Base-by-base conservation (phyloP, 2,113 vertebrate species). In the Coptodon bakossiorum region DNA sequence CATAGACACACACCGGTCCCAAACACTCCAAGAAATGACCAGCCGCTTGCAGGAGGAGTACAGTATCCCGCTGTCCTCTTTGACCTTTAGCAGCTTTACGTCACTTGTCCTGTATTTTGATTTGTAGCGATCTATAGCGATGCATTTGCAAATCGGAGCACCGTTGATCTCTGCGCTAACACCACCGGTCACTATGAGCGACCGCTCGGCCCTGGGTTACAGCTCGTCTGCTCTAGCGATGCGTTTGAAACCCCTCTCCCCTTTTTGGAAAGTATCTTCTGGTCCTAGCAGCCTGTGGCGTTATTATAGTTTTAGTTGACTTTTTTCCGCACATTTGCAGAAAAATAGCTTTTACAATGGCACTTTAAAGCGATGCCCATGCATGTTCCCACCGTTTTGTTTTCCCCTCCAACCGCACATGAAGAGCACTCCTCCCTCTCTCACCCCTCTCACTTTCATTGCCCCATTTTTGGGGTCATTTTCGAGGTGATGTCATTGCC, bases 1-100 rank as follows among this genome's bases (percentile, higher is more conserved):
- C 95, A 96, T 92, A 95, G 94, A 95, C 94, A 90, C 94, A 90
- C 94, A 93, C 73, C 89, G 87, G 88, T 87, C 93, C 91, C 87
- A 91, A 94, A 94, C 92, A 91, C 92, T 90, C 84, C 80, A 59
- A 57, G 89, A 90, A 90, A 88, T 89, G 90, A 94, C 90, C 91
- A 91, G 88, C 93, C 91, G 93, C 93, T 68, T 92, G 91, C 88
- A 90, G 92, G 81, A 92, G 93, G 90, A 88, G 89, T 80, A 93
- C 92, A 93, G 91, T 87, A 59, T 9, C 87, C 92, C 90, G 90
- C 93, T 94, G 94, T 95, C 92, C 86, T 92, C 34, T 52, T 53
- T 90, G 84, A 90, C 85, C 90, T 83, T 38, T 5, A 45, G 16
- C 36, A 34, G 84, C 84, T 91, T 88, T 87, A 88, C 59, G 13